These are phyloP conservation scores for Alentia gelatinosa DNA, from an alignment of 2,888 invertebrate genomes.

Conservation along the genomic window DNA sequence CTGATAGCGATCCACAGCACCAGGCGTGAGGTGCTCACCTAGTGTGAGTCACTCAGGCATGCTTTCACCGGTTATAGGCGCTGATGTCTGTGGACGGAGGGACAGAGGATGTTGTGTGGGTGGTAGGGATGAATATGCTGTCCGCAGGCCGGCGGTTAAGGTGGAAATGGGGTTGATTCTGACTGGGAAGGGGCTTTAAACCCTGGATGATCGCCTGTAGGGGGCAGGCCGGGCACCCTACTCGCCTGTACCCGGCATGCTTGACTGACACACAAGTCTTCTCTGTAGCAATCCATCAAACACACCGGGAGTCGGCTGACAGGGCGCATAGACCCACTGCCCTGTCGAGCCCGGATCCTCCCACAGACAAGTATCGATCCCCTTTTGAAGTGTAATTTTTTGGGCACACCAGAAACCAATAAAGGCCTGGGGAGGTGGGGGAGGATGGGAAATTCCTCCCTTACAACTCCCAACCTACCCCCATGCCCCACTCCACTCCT, in stretches of 20 bases:
- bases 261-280: conserved; percentile 9
- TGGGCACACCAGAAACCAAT: background rate
- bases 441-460: background rate
- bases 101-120: background rate
- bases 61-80: too few species aligned
- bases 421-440: background rate
- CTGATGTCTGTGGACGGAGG: too few species aligned
- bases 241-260: conserved; percentile 14
- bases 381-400: conserved; percentile 38
- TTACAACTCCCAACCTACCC: background rate
- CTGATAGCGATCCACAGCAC: too few species aligned
- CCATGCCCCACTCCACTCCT: background rate
- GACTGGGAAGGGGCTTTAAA: background rate
- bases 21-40: too few species aligned
- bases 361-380: conserved; percentile 37
- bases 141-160: background rate
- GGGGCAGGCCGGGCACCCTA: background rate
- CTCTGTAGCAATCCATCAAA: conserved; percentile 20
- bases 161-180: too few species aligned
- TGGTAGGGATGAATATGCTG: background rate
- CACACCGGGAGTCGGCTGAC: background rate
- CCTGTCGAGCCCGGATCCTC: background rate
- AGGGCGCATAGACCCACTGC: background rate
- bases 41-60: too few species aligned
- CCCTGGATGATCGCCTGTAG: background rate